Base-by-base conservation (phyloP, 53 echinoderm and acorn worm species). In the Patiria pectinifera region DNA sequence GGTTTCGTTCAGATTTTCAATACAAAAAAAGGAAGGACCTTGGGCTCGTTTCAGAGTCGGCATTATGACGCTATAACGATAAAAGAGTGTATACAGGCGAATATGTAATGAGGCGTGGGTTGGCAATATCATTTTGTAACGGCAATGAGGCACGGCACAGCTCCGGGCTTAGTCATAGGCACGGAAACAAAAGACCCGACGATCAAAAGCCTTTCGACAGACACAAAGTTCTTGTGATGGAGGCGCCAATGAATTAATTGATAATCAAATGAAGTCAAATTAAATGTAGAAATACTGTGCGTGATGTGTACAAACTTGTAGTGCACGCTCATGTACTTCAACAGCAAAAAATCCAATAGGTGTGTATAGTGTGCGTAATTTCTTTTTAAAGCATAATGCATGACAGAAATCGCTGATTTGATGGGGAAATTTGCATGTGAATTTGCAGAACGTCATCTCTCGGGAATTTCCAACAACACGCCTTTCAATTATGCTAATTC, bases 171-270 rank as follows among this genome's bases (percentile, higher is more conserved):
- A 89, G 89, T 87, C 76, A 87, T 59, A 72, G 45, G 77, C 87
- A 77, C 0, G 89, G 78, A 79, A 62, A 89, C 89, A 89, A 89
- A 86, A 63, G 89, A 18, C 26, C 23, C 59, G 6, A 25, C 86
- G n/a, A 86, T 58, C 76, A 87, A 87, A 87, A 22, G 49, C 76
- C 87, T 87, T 77, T 76, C 62, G 58, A 77, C 71, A 48, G 62
- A 86, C 48, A 71, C 70, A 59, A 72, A 86, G 12, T 72, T 72
- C 72, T 86, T 86, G 47, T n/a, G 86, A 71, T 13, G 25, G 86
- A 70, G 86, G 86, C 86, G 22, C 86, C 72, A n/a, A n/a, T n/a
- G n/a, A 21, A 72, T 71, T 25, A 77, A 9, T 77, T 8, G 48
- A 18, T 71, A 86, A 72, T 53, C 86, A 8, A 71, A 72, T 86